phyloP scores from a whole-genome alignment of 2,888 invertebrate species.

The Apamea monoglypha region DNA sequence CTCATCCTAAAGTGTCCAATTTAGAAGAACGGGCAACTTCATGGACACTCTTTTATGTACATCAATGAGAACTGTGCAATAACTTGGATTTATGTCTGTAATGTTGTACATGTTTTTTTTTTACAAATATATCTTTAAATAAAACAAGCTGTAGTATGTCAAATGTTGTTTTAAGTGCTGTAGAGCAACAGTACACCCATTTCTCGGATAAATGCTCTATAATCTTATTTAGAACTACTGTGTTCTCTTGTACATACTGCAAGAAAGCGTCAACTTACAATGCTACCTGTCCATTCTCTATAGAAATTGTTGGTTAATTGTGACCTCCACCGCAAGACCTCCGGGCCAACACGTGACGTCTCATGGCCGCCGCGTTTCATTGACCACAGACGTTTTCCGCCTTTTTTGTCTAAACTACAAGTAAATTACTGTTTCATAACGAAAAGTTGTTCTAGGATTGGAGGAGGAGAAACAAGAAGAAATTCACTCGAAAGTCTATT shows the following conservation, averaged over 20 bases:
- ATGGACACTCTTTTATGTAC: neutral
- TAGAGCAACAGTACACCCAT: neutral
- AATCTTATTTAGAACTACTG: neutral
- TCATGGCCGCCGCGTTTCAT: constrained; percentile 46
- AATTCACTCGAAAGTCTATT: neutral
- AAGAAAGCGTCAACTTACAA: neutral
- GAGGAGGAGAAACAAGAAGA: neutral
- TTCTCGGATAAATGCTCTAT: neutral
- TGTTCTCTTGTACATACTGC: neutral
- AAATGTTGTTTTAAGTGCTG: neutral
- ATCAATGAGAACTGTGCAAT: neutral
- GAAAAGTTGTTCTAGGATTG: neutral
- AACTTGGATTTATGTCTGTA: neutral
- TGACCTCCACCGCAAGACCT: constrained; percentile 45
- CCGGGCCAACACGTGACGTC: constrained; percentile 29
- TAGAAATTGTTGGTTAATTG: constrained; percentile 27
- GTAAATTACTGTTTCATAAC: constrained; percentile 19
- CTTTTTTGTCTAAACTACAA: constrained; percentile 38
- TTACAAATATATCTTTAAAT: neutral
- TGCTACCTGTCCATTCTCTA: neutral
- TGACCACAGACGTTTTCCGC: constrained; percentile 50
- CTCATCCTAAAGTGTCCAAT: neutral
- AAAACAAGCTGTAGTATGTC: neutral
- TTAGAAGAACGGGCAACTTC: neutral
- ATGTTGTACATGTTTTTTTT: neutral